Base-by-base conservation (phyloP, 2,888 invertebrate genomes). In the Drosophila colorata region DNA sequence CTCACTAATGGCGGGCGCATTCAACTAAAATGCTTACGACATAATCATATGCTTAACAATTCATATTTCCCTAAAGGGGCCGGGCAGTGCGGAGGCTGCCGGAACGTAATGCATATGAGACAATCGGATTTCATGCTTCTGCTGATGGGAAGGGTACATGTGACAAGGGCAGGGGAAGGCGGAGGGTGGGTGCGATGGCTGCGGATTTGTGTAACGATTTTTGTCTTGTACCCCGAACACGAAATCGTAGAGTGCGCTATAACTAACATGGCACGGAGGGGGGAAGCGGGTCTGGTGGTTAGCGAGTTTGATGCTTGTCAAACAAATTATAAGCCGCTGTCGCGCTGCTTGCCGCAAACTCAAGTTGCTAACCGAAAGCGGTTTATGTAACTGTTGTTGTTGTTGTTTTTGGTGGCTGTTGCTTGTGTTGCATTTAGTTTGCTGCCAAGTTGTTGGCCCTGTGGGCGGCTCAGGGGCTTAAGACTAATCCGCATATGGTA, bases 401-500 rank as follows among this genome's bases (percentile, higher is more conserved):
- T 20, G 40, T n/a, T 51, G 47, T 8, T 40, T 38, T 0, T 18
- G 23, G 6, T 28, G 33, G 41, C n/a, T 23, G 37, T 16, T 37
- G 51, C 25, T 16, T 25, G 13, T 55, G 25, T 16, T 57, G 60
- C 58, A 56, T 71, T 72, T 66, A 77, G 60, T 55, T 57, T 43
- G 60, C 53, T 56, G 57, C 11, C 67, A 71, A 74, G 67, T 61
- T 58, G 78, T 38, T 67, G 60, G 60, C 67, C 73, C 57, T 67
- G 61, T 58, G 67, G 74, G 73, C 61, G 78, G 74, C 73, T 72
- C 55, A 68, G 41, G 37, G 58, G 78, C 78, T 74, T 72, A 77
- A 46, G 52, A 63, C 85, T 82, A 87, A 82, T 87, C 81, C 81
- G 78, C 87, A 82, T 87, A 87, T 82, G 81, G 85, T 72, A 82